Conservation (phyloP, 2,888 invertebrate species). For the Chironomus riparius region DNA sequence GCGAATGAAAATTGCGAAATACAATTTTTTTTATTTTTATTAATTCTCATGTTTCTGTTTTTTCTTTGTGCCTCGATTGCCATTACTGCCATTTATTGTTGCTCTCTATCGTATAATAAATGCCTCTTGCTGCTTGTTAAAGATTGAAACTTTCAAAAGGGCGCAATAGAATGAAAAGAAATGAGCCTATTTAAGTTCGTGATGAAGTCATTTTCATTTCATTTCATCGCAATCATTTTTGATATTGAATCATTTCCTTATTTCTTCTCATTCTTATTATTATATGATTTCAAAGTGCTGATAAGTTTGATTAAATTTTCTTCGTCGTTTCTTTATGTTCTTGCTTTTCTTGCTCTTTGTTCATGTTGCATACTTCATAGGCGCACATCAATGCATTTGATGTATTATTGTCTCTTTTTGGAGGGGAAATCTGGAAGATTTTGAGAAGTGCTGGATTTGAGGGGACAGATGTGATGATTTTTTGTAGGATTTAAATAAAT, state of each 20-base stretch:
- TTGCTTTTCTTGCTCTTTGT: too few relatives aligned
- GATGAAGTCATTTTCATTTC: background rate
- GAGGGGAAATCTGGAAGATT: too few relatives aligned
- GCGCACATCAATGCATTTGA: too few relatives aligned
- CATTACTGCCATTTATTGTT: background rate
- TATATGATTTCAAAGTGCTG: background rate
- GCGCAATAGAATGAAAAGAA: too few relatives aligned
- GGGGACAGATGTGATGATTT: too few relatives aligned
- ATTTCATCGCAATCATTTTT: background rate
- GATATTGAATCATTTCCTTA: background rate
- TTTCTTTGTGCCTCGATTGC: background rate
- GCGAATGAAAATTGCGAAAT: slow-evolving; percentile 22
- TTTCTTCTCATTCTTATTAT: too few relatives aligned
- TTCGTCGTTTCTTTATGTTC: too few relatives aligned
- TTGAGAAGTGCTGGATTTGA: too few relatives aligned
- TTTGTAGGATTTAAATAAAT: too few relatives aligned
- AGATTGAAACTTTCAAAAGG: background rate
- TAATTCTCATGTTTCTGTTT: slow-evolving; percentile 12
- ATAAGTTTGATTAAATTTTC: background rate
- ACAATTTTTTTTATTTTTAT: slow-evolving; percentile 24
- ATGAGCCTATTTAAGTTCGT: background rate
- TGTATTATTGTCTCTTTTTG: too few relatives aligned
- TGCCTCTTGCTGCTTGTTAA: background rate
- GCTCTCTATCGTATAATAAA: background rate
- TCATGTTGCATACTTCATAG: too few relatives aligned